Conservation (phyloP, 2,888 invertebrate genomes). For the Agriotes lineatus region DNA sequence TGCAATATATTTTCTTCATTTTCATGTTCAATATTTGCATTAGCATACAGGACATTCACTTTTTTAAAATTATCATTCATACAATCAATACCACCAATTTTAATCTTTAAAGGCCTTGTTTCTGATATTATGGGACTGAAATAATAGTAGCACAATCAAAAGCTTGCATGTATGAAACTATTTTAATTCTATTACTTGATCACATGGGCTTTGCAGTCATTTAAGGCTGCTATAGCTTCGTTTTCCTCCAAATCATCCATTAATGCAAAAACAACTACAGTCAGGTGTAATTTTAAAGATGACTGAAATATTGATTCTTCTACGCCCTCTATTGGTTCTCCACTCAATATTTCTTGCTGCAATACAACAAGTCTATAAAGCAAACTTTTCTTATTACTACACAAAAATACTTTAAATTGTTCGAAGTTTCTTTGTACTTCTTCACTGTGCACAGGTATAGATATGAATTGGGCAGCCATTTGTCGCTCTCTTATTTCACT, state of each 20-base stretch:
- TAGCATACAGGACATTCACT: conserved; percentile 85
- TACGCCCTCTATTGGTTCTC: conserved; percentile 70
- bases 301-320: conserved; percentile 80
- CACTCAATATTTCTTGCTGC: conserved; percentile 55
- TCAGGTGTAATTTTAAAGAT: conserved; percentile 83
- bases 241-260: conserved; percentile 81
- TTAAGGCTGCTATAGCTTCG: conserved; percentile 73
- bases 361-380: too few species aligned
- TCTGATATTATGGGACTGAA: conserved; percentile 55
- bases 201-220: conserved; percentile 74
- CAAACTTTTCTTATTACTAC: too few species aligned
- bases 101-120: conserved; percentile 65
- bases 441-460: conserved; percentile 77
- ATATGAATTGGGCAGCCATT: conserved; percentile 84
- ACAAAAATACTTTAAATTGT: conserved; percentile 79
- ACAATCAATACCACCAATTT: conserved; percentile 82
- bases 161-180: too few species aligned
- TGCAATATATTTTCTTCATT: conserved; percentile 72
- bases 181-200: too few species aligned
- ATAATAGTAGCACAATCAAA: too few species aligned
- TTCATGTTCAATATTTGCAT: conserved; percentile 67
- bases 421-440: conserved; percentile 74
- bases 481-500: conserved; percentile 75
- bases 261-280: conserved; percentile 81
- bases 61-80: conserved; percentile 91